A percentile compares a stretch with the other conserved stretches of the same genome.
Conservation (phyloP, 2,113 vertebrate species). For the Engraulis encrasicolus region DNA sequence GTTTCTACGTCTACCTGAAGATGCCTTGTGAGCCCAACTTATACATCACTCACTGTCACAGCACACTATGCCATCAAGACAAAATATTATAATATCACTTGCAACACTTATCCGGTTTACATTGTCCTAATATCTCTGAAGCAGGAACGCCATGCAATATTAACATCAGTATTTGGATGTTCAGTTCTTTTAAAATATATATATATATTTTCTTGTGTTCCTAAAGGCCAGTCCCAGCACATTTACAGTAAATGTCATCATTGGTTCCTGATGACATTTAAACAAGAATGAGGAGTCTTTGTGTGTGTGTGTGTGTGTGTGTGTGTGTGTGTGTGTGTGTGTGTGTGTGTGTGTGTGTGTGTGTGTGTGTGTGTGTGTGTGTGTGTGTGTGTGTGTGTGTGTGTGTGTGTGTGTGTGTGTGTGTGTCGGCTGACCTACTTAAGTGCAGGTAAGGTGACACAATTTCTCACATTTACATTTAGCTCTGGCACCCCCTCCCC, state of each 20-base stretch:
- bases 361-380: neutral
- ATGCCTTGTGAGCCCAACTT: neutral
- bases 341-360: neutral
- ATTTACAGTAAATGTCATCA: neutral
- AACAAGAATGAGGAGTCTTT: neutral
- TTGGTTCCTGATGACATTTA: neutral
- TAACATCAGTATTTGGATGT: neutral
- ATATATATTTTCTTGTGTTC: neutral
- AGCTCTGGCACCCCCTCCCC: neutral
- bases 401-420: neutral
- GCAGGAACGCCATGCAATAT: neutral
- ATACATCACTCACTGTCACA: neutral
- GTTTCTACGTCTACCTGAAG: too few species aligned
- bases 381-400: neutral
- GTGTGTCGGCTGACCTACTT: slow-evolving; percentile 1
- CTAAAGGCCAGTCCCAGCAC: neutral
- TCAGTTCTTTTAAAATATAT: neutral
- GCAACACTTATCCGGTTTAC: neutral
- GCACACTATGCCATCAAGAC: neutral
- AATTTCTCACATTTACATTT: neutral
- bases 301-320: neutral
- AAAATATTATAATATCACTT: neutral
- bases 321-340: neutral
- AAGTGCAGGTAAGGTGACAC: neutral
- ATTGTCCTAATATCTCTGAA: neutral